Evolutionary conservation across 2,888 invertebrate species (phyloP).

Genomic region (Invenusta paracnida): DNA sequence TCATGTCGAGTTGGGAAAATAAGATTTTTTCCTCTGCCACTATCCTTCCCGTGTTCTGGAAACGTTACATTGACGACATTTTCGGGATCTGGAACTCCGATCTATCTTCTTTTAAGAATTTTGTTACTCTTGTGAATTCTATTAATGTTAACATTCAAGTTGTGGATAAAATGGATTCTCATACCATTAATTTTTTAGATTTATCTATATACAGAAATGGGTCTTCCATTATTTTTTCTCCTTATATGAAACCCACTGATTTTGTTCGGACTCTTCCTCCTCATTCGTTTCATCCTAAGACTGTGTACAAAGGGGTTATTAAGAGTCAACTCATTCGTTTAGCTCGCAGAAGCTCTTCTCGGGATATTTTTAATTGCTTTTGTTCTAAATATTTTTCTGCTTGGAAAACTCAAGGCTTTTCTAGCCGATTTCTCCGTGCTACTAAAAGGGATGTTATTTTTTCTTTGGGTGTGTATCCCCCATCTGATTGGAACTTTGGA

Average conservation of each 20-base stretch:
- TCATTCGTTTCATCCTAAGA: background rate
- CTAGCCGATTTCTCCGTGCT: background rate
- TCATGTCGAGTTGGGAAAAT: conserved; percentile 3
- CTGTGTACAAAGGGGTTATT: background rate
- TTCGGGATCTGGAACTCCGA: background rate
- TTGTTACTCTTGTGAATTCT: background rate
- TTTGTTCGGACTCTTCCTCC: background rate
- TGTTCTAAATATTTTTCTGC: background rate
- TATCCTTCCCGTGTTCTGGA: background rate
- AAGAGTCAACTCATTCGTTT: background rate
- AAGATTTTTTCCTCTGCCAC: background rate
- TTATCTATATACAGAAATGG: background rate
- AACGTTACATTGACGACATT: background rate
- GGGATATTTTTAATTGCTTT: background rate
- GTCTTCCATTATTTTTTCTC: background rate
- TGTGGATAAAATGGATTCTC: background rate
- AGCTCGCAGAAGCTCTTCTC: background rate
- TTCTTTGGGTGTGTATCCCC: background rate
- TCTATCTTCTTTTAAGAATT: background rate
- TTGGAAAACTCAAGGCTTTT: background rate
- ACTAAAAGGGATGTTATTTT: background rate
- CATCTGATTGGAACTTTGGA: background rate
- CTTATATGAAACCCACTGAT: background rate
- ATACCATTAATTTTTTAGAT: background rate
- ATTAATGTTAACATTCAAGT: background rate